Evolutionary conservation across 2,797 vertebrate genomes (phyloP).

Genomic region (Chrosomus eos): DNA sequence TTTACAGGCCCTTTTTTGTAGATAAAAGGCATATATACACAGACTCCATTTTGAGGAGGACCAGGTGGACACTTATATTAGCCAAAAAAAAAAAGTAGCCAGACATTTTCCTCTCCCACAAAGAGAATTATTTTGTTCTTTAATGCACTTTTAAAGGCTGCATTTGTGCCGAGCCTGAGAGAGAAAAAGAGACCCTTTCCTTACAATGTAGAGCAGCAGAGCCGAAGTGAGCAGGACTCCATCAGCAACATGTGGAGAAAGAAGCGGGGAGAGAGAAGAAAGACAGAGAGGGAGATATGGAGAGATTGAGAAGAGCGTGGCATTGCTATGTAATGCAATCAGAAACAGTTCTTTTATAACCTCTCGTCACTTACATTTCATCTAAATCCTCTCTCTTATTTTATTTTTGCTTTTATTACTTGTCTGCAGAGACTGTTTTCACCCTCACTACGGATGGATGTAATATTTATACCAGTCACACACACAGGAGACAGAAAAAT

Average conservation of each 20-base stretch:
- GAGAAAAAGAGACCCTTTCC: slow-evolving; percentile 65
- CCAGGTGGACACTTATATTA: slow-evolving; percentile 46
- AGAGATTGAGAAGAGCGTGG: slow-evolving; percentile 42
- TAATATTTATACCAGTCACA: slow-evolving; percentile 66
- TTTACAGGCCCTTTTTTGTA: slow-evolving; percentile 31
- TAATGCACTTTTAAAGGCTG: slow-evolving; percentile 79
- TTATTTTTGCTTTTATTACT: slow-evolving; percentile 67
- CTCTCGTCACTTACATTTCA: slow-evolving; percentile 66
- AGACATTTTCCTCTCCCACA: slow-evolving; percentile 41
- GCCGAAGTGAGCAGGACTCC: slow-evolving; percentile 36
- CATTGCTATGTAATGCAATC: slow-evolving; percentile 59
- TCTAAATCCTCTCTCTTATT: slow-evolving; percentile 64
- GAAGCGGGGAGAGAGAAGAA: not conserved
- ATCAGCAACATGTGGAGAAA: slow-evolving; percentile 47
- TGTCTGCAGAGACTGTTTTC: slow-evolving; percentile 59
- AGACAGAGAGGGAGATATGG: not conserved
- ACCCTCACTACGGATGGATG: slow-evolving; percentile 50
- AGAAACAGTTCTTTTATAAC: slow-evolving; percentile 61
- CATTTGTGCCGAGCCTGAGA: slow-evolving; percentile 68
- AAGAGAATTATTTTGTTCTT: slow-evolving; percentile 73
- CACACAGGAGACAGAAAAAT: slow-evolving; percentile 47
- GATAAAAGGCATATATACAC: slow-evolving; percentile 42
- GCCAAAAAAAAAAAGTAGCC: slow-evolving; percentile 36
- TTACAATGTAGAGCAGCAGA: slow-evolving; percentile 69
- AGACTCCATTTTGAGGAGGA: slow-evolving; percentile 38